Evolutionary conservation across 2,888 invertebrate species (phyloP).

Genomic region (Oxycera nigricornis): DNA sequence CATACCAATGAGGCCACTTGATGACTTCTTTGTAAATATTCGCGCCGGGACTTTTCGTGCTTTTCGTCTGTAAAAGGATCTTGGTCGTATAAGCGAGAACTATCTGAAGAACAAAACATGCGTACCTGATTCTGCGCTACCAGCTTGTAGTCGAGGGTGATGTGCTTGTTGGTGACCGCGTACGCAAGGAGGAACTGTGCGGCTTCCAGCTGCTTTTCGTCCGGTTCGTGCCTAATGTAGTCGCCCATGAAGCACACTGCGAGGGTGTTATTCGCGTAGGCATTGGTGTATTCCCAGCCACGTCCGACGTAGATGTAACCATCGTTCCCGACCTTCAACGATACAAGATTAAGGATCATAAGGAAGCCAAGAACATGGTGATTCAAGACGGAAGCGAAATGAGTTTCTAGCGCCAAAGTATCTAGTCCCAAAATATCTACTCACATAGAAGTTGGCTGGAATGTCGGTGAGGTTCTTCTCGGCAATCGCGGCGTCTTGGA

Average conservation of each 20-base stretch:
- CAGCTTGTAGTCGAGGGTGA: constrained; percentile 62
- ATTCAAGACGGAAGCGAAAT: too few species aligned
- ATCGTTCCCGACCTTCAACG: constrained; percentile 66
- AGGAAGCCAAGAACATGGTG: neutral
- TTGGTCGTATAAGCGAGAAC: constrained; percentile 24
- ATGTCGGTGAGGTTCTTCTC: constrained; percentile 62
- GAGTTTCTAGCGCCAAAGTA: constrained; percentile 14
- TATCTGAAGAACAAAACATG: neutral
- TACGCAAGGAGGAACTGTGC: constrained; percentile 61
- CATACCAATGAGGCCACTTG: constrained; percentile 64
- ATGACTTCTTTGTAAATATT: constrained; percentile 63
- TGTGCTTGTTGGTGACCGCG: constrained; percentile 60
- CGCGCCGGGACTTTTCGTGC: constrained; percentile 64
- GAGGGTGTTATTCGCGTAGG: constrained; percentile 63
- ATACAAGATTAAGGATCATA: neutral
- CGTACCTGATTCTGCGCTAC: constrained; percentile 65
- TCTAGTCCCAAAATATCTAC: constrained; percentile 46
- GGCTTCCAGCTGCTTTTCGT: constrained; percentile 61
- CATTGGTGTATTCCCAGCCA: constrained; percentile 65
- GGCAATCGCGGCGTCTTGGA: constrained; percentile 63
- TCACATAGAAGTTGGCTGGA: constrained; percentile 60
- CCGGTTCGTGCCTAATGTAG: constrained; percentile 61
- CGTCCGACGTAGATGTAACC: constrained; percentile 65
- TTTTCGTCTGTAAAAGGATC: constrained; percentile 55
- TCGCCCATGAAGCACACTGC: constrained; percentile 65